phyloP scores from a whole-genome alignment of 2,797 vertebrate genomes.

The Hydrophis major region DNA sequence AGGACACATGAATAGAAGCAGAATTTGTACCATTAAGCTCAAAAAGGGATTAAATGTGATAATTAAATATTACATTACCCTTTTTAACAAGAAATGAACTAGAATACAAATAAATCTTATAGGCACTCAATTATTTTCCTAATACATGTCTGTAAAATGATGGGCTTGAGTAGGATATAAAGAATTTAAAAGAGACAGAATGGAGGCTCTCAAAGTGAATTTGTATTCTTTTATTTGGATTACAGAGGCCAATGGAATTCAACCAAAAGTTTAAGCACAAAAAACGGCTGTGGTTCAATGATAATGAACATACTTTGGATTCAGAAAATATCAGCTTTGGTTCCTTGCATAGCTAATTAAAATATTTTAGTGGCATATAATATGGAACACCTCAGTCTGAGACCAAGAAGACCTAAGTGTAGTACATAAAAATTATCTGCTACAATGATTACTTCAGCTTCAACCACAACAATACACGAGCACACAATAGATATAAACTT shows the following conservation, averaged over 20 bases:
- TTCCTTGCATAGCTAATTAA: neutral
- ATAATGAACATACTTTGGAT: neutral
- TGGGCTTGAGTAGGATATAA: neutral
- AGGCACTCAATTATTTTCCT: neutral
- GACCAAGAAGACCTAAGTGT: too few species aligned
- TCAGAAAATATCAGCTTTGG: neutral
- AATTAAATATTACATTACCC: neutral
- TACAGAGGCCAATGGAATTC: neutral
- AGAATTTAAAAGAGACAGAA: neutral
- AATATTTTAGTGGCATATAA: neutral
- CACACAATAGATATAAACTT: too few species aligned
- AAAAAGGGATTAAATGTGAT: neutral
- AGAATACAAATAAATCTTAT: neutral
- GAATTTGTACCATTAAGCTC: neutral
- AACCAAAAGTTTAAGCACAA: neutral
- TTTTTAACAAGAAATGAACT: neutral
- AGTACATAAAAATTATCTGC: too few species aligned
- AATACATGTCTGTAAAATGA: neutral
- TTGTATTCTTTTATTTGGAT: neutral
- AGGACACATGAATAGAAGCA: constrained; percentile 9
- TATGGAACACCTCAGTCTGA: neutral
- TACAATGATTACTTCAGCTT: too few species aligned
- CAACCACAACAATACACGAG: too few species aligned
- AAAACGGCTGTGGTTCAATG: neutral
- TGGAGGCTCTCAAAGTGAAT: neutral